Evolutionary conservation across 53 echinoderm and acorn worm species (phyloP).

Genomic region (Holothuria leucospilota): DNA sequence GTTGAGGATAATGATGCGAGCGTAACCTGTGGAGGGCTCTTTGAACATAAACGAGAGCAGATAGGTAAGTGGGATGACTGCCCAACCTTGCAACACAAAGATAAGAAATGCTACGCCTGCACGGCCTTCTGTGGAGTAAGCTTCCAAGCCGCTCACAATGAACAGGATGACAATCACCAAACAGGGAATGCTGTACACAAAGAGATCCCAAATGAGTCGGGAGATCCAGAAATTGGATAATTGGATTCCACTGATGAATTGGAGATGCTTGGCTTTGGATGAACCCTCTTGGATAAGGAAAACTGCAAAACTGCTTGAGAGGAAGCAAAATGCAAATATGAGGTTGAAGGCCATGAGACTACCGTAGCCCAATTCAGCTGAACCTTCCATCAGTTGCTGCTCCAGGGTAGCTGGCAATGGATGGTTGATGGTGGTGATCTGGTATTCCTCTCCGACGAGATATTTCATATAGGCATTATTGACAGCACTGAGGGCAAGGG

Average conservation of each 20-base stretch:
- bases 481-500: conserved; percentile 68
- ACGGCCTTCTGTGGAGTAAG: conserved; percentile 69
- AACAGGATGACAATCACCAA: conserved; percentile 71
- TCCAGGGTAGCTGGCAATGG: conserved; percentile 73
- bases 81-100: conserved; percentile 86
- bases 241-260: conserved; percentile 85
- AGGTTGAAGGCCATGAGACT: conserved; percentile 75
- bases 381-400: conserved; percentile 54
- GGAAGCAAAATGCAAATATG: conserved; percentile 81
- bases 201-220: conserved; percentile 78
- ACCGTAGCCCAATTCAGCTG: conserved; percentile 58
- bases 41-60: conserved; percentile 80
- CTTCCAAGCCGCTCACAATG: conserved; percentile 57
- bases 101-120: conserved; percentile 72
- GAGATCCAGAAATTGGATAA: conserved; percentile 83
- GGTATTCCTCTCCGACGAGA: conserved; percentile 59
- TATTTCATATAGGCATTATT: conserved; percentile 76
- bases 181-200: conserved; percentile 80
- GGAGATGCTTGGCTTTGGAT: conserved; percentile 83
- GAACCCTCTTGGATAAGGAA: conserved; percentile 76
- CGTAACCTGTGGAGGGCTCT: conserved; percentile 78
- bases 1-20: conserved; percentile 65
- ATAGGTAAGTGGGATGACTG: conserved; percentile 82
- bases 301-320: conserved; percentile 79
- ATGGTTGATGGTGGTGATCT: conserved; percentile 71